phyloP scores from a whole-genome alignment of 2,113 vertebrate species.

The Tyto alba region DNA sequence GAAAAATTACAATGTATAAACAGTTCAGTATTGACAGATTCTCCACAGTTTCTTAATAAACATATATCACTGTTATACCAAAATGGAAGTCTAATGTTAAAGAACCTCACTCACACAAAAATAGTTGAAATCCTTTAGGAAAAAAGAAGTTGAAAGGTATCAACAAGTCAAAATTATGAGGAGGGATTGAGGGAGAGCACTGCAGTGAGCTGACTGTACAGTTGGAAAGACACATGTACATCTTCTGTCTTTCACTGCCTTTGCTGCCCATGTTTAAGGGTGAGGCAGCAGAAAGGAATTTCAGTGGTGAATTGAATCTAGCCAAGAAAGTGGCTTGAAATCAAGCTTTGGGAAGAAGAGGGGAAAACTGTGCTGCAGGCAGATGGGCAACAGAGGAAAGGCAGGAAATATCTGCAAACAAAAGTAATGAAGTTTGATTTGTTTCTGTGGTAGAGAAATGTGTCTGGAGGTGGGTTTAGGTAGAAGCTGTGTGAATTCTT shows the following conservation, averaged over 20 bases:
- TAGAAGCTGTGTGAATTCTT: background rate
- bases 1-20: background rate
- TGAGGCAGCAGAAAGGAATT: slow-evolving; percentile 35
- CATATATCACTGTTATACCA: background rate
- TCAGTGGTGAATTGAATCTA: background rate
- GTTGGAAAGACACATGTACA: background rate
- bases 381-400: slow-evolving; percentile 3
- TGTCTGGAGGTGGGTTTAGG: background rate
- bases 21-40: background rate
- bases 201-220: background rate
- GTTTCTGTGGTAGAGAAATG: background rate
- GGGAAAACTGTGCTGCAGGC: background rate
- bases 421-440: background rate
- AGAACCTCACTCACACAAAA: background rate
- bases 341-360: background rate
- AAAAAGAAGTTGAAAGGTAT: background rate
- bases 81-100: background rate
- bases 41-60: background rate
- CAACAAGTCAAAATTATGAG: background rate
- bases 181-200: background rate
- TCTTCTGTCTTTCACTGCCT: background rate
- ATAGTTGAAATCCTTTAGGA: background rate
- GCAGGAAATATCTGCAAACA: background rate
- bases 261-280: background rate
- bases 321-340: background rate